Percentiles rank a stretch among this genome's conserved stretches.
phyloP scores from a whole-genome alignment of 1,140 invertebrate genomes.

The Maniola jurtina region DNA sequence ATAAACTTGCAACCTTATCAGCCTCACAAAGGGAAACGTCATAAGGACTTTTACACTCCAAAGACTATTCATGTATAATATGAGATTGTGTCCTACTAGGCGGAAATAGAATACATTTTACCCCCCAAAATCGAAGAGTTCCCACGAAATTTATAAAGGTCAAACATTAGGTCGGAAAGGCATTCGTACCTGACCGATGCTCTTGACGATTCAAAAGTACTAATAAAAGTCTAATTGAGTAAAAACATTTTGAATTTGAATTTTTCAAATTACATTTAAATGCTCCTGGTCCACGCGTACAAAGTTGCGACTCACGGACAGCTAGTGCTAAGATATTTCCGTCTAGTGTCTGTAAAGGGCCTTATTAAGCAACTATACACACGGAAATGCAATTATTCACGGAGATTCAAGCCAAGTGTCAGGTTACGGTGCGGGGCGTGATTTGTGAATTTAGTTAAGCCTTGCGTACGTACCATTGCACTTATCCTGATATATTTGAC shows the following conservation, averaged over 20 bases:
- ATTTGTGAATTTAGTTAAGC: conserved; percentile 32
- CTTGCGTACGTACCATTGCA: conserved; percentile 15
- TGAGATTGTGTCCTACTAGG: no score
- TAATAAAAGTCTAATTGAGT: no score
- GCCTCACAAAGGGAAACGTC: conserved; percentile 16
- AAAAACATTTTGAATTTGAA: no score
- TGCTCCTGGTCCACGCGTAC: no score
- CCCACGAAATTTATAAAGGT: no score
- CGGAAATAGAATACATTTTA: no score
- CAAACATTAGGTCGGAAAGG: no score
- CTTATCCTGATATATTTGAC: conserved; percentile 12
- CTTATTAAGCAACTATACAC: conserved; percentile 31
- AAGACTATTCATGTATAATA: background rate
- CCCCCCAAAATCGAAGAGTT: no score
- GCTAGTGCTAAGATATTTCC: background rate
- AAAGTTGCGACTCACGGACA: background rate
- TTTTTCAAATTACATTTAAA: no score
- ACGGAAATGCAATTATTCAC: conserved; percentile 37
- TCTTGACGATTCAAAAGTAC: no score
- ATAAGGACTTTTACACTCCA: conserved; percentile 9
- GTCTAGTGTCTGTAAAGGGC: background rate
- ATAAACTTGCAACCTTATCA: conserved; percentile 31
- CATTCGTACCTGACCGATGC: no score
- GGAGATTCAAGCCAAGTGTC: conserved; percentile 27
- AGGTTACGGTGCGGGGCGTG: conserved; percentile 22